Percentiles rank a stretch among this genome's conserved stretches.
These are phyloP conservation scores for Maccullochella peelii DNA, from an alignment of 2,113 vertebrate genomes.

Conservation along the genomic window DNA sequence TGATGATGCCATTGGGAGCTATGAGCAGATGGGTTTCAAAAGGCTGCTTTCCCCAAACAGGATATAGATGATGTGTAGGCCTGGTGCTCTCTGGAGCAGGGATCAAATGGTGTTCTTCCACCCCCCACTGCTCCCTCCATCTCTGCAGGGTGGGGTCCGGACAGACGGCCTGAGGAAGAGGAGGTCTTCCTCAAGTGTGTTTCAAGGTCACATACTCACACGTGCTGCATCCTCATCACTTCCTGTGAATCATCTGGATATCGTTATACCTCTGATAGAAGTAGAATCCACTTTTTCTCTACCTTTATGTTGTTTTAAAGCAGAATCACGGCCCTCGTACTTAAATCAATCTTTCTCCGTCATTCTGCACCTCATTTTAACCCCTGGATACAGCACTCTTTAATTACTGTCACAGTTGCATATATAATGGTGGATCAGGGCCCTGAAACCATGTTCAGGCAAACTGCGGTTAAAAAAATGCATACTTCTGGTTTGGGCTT, in stretches of 20 bases:
- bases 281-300: constrained; percentile 4
- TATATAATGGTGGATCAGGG: constrained; percentile 55
- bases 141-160: constrained; percentile 61
- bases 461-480: constrained; percentile 58
- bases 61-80: constrained; percentile 79
- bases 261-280: constrained; percentile 29
- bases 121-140: constrained; percentile 57
- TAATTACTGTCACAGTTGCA: constrained; percentile 66
- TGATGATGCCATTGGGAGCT: constrained; percentile 78
- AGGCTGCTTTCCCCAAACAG: constrained; percentile 76
- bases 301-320: constrained; percentile 8
- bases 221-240: constrained; percentile 42
- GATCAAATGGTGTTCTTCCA: constrained; percentile 74
- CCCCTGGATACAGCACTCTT: constrained; percentile 55
- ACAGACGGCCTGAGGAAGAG: constrained; percentile 49
- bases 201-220: constrained; percentile 59
- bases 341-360: constrained; percentile 25
- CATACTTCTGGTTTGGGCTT: constrained; percentile 67
- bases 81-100: constrained; percentile 60
- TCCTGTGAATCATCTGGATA: constrained; percentile 67
- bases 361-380: constrained; percentile 51
- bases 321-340: neutral
- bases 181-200: constrained; percentile 52
- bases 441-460: constrained; percentile 64
- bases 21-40: constrained; percentile 79